Conservation (phyloP, 2,888 invertebrate genomes). For the Plagodis pulveraria region DNA sequence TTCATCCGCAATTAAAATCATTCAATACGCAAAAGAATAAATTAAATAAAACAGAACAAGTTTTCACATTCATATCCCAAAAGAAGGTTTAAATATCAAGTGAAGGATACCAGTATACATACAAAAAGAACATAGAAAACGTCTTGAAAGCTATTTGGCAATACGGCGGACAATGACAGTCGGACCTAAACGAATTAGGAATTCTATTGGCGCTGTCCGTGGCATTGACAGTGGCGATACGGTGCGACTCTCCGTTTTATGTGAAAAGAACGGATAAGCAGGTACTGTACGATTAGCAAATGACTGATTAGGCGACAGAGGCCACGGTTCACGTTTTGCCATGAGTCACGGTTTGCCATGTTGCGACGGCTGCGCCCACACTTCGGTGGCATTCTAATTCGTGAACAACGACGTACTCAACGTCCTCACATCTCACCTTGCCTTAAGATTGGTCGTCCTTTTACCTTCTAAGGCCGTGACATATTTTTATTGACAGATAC, state of each 20-base stretch:
- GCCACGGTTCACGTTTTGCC: no score
- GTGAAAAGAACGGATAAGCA: conserved; percentile 28
- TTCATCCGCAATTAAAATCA: no score
- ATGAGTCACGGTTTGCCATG: conserved; percentile 36
- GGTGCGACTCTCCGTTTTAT: conserved; percentile 16
- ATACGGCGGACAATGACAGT: conserved; percentile 14
- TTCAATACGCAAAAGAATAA: no score
- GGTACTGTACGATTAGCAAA: conserved; percentile 32
- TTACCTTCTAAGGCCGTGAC: conserved; percentile 56
- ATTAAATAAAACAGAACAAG: not conserved
- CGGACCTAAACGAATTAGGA: conserved; percentile 22
- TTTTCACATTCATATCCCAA: not conserved
- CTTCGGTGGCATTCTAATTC: conserved; percentile 24
- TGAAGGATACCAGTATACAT: not conserved
- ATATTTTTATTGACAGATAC: conserved; percentile 15
- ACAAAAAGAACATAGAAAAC: not conserved
- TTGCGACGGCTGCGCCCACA: conserved; percentile 38
- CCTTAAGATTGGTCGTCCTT: conserved; percentile 47
- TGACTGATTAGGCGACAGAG: conserved; percentile 34
- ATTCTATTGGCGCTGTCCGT: conserved; percentile 21
- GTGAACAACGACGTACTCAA: conserved; percentile 35
- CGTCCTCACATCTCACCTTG: conserved; percentile 55
- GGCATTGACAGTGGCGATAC: conserved; percentile 18
- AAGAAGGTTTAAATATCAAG: not conserved
- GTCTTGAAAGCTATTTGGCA: conserved; percentile 8